Base-by-base conservation (phyloP, 2,797 vertebrate species). In the Chaunax sp. region DNA sequence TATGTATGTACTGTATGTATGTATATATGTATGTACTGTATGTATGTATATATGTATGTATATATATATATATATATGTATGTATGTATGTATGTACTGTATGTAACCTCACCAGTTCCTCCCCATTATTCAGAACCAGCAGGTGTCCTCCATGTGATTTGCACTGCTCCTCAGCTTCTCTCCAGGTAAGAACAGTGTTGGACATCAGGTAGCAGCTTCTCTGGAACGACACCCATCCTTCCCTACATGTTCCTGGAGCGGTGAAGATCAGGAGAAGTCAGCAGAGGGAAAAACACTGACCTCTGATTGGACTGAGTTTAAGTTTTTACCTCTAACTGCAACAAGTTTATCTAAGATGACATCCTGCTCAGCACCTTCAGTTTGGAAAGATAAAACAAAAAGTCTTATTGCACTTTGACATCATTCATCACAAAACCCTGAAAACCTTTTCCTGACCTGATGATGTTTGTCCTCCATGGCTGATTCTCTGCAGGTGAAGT, bases 181-280 rank as follows among this genome's bases (percentile, higher is more conserved):
- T 61, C 93, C 93, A 94, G 61, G 18, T 72, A 3, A 10, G 1
- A 2, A 0, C 1, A 3, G 14, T 1, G 18, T 11, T 53, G 23
- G 91, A 90, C 8, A 81, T 4, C 68, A 88, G 69, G 69, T 93
- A 94, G 75, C 92, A 93, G 55, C 84, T 85, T 1, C 23, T 64
- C 63, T 87, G 51, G 69, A 82, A 91, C 18, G 77, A 89, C 18
- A 54, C 3, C 92, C 91, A 94, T 19, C 75, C 84, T 2, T 84
- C 70, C 14, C 53, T 49, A 64, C 92, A 94, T 3, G 63, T 2
- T 55, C 89, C 92, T 93, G 66, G 23, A 57, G 56, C 30, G 20
- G 64, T 6, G 6, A 53, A 13, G 18, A 45, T 53, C n/a, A 44
- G 25, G n/a, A 47, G 2, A 37, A 12, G 47, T 62, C 10, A 51